Percentiles rank a stretch among this genome's conserved stretches.
Conservation (phyloP, 2,888 invertebrate genomes). For the Conus canariensis region DNA sequence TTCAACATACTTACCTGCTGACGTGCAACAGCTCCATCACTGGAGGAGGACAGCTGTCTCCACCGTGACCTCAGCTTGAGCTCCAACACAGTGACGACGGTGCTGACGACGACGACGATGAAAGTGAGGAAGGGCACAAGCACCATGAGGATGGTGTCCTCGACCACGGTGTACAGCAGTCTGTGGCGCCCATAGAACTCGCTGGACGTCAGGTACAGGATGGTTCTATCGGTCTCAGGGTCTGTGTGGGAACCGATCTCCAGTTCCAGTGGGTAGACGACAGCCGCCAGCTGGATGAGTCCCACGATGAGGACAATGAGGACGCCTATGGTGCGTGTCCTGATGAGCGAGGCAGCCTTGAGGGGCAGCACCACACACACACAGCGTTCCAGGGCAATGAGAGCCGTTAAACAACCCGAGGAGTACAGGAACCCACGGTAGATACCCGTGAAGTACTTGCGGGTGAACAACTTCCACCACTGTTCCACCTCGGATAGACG, state of each 20-base stretch:
- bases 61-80: conserved; percentile 29
- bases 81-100: conserved; percentile 35
- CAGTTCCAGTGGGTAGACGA: conserved; percentile 33
- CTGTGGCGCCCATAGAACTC: conserved; percentile 13
- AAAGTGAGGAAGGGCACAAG: conserved; percentile 25
- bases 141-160: conserved; percentile 28
- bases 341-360: conserved; percentile 27
- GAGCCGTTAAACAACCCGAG: conserved; percentile 27
- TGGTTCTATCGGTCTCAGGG: not conserved
- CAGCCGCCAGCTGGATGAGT: not conserved
- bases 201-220: conserved; percentile 7
- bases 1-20: not conserved
- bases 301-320: not conserved
- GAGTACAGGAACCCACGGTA: conserved; percentile 37
- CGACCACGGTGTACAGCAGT: conserved; percentile 11
- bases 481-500: conserved; percentile 44
- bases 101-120: not conserved
- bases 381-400: conserved; percentile 35
- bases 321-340: conserved; percentile 31
- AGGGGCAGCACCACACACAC: conserved; percentile 32
- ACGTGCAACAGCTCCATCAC: not conserved
- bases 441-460: conserved; percentile 31
- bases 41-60: conserved; percentile 16
- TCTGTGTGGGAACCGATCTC: not conserved
- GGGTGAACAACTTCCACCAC: conserved; percentile 34